These are phyloP conservation scores for Drosophila niveifrons DNA, from an alignment of 2,888 invertebrate genomes.

Conservation along the genomic window DNA sequence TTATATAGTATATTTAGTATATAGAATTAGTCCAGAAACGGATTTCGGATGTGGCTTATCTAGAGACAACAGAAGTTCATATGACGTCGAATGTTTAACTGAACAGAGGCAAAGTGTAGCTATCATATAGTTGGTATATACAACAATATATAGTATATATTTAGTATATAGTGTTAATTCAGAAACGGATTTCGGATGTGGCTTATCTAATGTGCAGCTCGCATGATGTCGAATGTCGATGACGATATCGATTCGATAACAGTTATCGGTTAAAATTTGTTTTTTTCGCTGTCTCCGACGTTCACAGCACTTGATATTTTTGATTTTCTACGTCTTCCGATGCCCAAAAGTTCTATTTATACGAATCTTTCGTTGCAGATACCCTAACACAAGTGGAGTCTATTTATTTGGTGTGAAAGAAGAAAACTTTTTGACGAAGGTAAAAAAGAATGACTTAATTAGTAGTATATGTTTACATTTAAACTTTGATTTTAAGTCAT, in stretches of 20 bases:
- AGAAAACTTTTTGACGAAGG: no score
- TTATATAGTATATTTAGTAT: neutral
- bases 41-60: constrained; percentile 41
- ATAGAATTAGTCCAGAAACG: neutral
- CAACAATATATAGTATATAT: no score
- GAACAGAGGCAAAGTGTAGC: no score
- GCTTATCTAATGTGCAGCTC: constrained; percentile 28
- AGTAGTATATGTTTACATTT: no score
- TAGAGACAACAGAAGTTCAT: constrained; percentile 2
- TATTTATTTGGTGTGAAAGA: no score
- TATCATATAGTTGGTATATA: no score
- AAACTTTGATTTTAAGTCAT: no score
- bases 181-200: constrained; percentile 18
- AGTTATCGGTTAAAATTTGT: constrained; percentile 27
- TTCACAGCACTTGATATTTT: constrained; percentile 34
- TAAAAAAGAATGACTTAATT: no score
- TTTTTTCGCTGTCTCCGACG: neutral
- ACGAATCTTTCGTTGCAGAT: constrained; percentile 11
- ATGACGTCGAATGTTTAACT: constrained; percentile 5
- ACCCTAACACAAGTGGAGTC: neutral
- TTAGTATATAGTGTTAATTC: no score
- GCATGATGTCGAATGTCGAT: constrained; percentile 16
- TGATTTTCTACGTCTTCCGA: constrained; percentile 33
- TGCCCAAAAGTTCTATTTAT: constrained; percentile 24
- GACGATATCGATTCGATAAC: constrained; percentile 30